Conservation (phyloP, 2,113 vertebrate genomes). For the Hippocampus zosterae region DNA sequence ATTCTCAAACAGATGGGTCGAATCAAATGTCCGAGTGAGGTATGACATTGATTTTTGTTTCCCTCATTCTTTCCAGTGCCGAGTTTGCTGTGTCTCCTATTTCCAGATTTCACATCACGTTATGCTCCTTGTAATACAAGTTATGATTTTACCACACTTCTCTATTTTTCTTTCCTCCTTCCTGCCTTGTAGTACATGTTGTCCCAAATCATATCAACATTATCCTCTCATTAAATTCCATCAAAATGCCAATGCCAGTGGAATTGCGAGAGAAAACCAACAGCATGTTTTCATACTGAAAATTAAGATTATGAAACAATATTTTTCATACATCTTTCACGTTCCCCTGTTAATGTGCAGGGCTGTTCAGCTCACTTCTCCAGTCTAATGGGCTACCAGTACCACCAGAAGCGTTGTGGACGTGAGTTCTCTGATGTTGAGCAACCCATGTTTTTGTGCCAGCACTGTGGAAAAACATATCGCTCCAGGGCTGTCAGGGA, state of each 20-base stretch:
- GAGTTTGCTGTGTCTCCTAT: slow-evolving; percentile 17
- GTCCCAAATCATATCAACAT: slow-evolving; percentile 59
- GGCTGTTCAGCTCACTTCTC: slow-evolving; percentile 89
- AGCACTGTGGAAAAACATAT: slow-evolving; percentile 87
- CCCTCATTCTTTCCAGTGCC: slow-evolving; percentile 13
- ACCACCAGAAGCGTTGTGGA: slow-evolving; percentile 91
- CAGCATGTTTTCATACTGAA: background rate
- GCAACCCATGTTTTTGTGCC: slow-evolving; percentile 83
- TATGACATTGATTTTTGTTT: slow-evolving; percentile 54
- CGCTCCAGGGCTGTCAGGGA: slow-evolving; percentile 91
- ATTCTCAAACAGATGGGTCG: slow-evolving; percentile 96
- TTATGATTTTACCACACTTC: slow-evolving; percentile 31
- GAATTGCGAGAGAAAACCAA: background rate
- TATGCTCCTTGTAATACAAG: slow-evolving; percentile 30
- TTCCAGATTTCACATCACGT: slow-evolving; percentile 32
- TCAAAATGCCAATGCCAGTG: slow-evolving; percentile 19
- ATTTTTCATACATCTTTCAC: slow-evolving; percentile 22
- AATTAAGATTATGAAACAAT: slow-evolving; percentile 22
- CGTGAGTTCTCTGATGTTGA: slow-evolving; percentile 80
- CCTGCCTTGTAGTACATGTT: slow-evolving; percentile 42
- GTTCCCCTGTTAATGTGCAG: slow-evolving; percentile 64
- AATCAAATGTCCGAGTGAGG: slow-evolving; percentile 93
- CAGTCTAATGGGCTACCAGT: slow-evolving; percentile 96
- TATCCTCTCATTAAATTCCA: slow-evolving; percentile 47
- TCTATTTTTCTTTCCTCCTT: slow-evolving; percentile 26